Base-by-base conservation (phyloP, 2,113 vertebrate genomes). In the Ornithorhynchus anatinus region DNA sequence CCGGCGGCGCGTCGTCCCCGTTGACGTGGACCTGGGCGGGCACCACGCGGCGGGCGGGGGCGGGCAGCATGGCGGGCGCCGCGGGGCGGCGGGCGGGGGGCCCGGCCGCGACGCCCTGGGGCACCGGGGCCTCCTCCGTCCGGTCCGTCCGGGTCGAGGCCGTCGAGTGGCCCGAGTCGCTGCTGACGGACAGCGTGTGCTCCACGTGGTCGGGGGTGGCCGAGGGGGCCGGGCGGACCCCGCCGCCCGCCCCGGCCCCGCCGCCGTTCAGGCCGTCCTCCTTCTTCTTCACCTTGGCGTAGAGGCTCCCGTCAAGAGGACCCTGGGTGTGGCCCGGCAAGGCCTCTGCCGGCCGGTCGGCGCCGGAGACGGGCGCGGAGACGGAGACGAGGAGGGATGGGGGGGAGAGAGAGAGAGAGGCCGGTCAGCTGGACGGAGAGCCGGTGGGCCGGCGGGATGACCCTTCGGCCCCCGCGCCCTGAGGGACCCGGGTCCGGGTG, bases 231-330 rank as follows among this genome's bases (percentile, higher is more conserved):
- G 96, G 92, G 16, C 96, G 95, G 5, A 93, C 79, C 1, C 91
- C 59, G 7, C 91, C 94, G 64, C 95, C 89, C 0, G 93, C 75
- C n/a, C 91, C 94, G 0, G 95, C 84, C n/a, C n/a, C n/a, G 70
- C 92, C 92, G 69, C 91, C 90, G 89, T 94, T 89, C 29, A 95
- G 70, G 12, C 95, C 97, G 57, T 98, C 96, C n/a, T n/a, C n/a
- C 91, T 99, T 99, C 94, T 99, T 99, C 81, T 97, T 97, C 77
- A 99, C 97, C 88, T 98, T 98, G 88, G 98, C 98, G 8, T 99
- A 99, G 66, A 99, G 95, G 85, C 98, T 99, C 79, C 98, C 97
- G 2, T 99, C 98, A 84, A 99, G 88, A 0, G 98, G 98, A 33
- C 97, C 98, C 90, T 99, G 92, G 1, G 97, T 99, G 84, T 99